Base-by-base conservation (phyloP, 2,797 vertebrate genomes). In the Acrocephalus scirpaceus region DNA sequence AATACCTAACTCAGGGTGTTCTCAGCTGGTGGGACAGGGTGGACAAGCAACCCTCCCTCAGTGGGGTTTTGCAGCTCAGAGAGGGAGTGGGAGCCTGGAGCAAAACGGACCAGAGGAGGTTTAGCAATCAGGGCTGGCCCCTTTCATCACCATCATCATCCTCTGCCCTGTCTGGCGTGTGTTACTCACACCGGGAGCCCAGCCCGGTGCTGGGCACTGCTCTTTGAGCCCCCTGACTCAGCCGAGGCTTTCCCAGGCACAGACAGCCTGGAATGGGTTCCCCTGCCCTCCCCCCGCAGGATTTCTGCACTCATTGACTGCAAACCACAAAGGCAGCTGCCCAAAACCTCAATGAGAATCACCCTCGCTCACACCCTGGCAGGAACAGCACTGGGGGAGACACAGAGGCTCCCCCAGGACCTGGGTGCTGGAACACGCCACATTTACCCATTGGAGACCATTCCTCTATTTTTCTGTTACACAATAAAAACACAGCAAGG, bases 321-420 rank as follows among this genome's bases (percentile, higher is more conserved):
- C 91, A 95, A 94, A 95, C 93, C 92, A 61, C 86, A 53, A 45
- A 42, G 42, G 72, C 90, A 80, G 72, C 82, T 61, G 85, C 73
- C 82, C 91, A 94, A 95, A 96, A 83, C 95, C 85, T 88, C 85
- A 80, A 69, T 1, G 13, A 82, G 53, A 56, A 40, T 36, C 61
- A 13, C 7, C 83, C 38, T 40, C 1, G 0, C 75, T 82, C 78
- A 48, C 47, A 40, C 8, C 30, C 69, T 30, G 36, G 64, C 86
- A 83, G 72, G 30, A 74, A 10, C 48, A 62, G 20, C 84, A 3
- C 48, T 50, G 61, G 29, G 51, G 23, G 36, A 48, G 56, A 61
- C 22, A 16, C 14, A 0, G 16, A 38, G 48, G 53, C 50, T 90
- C 36, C 64, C 81, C 48, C 40, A 22, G 76, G 54, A 57, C 34